Conservation (phyloP, 2,797 vertebrate genomes). For the Aeoliscus strigatus region DNA sequence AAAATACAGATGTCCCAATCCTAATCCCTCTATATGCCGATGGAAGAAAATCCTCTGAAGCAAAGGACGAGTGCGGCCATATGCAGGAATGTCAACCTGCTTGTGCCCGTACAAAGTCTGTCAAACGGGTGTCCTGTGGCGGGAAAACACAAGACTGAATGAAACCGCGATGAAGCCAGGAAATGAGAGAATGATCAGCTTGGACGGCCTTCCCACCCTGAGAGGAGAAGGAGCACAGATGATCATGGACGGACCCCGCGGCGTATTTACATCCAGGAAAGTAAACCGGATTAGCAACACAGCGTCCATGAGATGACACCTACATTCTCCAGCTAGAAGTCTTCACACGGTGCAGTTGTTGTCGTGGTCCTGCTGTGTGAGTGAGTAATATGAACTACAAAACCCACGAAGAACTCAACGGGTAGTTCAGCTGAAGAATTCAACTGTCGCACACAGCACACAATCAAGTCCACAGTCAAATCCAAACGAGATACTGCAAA, state of each 20-base stretch:
- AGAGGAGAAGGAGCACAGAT: slow-evolving; percentile 39
- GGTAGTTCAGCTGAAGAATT: slow-evolving; percentile 25
- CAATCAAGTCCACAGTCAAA: not conserved
- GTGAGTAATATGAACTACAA: too few species aligned
- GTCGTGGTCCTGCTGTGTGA: too few species aligned
- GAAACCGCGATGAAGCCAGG: slow-evolving; percentile 14
- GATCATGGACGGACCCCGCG: slow-evolving; percentile 8
- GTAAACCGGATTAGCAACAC: slow-evolving; percentile 19
- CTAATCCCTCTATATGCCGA: slow-evolving; percentile 44
- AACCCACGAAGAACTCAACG: slow-evolving; percentile 19
- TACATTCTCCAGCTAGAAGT: slow-evolving; percentile 8
- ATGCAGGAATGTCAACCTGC: slow-evolving; percentile 10
- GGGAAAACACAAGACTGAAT: slow-evolving; percentile 22
- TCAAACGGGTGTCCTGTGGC: slow-evolving; percentile 2
- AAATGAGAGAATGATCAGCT: slow-evolving; percentile 23
- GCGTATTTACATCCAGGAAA: slow-evolving; percentile 45
- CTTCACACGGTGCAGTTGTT: too few species aligned
- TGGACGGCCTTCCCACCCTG: slow-evolving; percentile 13
- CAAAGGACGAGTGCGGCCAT: slow-evolving; percentile 18
- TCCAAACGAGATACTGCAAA: not conserved
- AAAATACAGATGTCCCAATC: slow-evolving; percentile 5
- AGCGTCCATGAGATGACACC: slow-evolving; percentile 9
- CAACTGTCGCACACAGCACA: slow-evolving; percentile 1
- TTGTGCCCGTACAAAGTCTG: slow-evolving; percentile 8
- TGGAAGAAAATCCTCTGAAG: slow-evolving; percentile 37